Conservation (phyloP, 2,797 vertebrate genomes). For the Eutrigla gurnardus region DNA sequence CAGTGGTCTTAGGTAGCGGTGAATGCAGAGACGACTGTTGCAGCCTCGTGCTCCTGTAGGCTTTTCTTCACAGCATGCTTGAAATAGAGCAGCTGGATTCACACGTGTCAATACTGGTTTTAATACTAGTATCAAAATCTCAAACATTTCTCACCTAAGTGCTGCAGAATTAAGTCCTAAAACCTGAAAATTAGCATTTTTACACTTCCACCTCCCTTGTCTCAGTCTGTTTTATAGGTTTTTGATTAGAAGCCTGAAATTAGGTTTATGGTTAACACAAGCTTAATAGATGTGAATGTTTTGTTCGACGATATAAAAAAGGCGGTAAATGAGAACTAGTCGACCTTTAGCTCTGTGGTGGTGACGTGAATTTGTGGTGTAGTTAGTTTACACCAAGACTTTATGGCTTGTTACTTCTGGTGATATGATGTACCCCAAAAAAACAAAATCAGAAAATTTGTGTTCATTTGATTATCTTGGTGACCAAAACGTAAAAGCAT, state of each 20-base stretch:
- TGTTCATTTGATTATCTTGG: no score
- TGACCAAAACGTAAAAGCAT: no score
- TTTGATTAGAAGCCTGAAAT: background rate
- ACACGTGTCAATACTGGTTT: background rate
- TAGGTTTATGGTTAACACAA: background rate
- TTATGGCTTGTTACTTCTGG: no score
- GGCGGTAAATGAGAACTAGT: no score
- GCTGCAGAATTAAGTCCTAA: no score
- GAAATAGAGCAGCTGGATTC: background rate
- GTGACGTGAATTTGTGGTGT: no score
- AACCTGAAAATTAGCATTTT: no score
- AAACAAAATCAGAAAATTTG: no score
- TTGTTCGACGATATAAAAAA: background rate
- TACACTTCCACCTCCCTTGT: background rate
- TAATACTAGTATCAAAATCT: background rate
- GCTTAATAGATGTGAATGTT: background rate
- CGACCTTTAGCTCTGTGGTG: no score
- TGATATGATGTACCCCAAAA: no score
- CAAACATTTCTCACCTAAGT: background rate
- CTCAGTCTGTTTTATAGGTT: background rate
- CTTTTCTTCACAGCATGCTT: background rate
- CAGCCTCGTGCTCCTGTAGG: background rate
- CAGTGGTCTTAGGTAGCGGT: background rate
- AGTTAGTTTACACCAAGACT: no score
- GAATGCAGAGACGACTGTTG: background rate